phyloP scores from a whole-genome alignment of 2,113 vertebrate species.

The Xiphophorus couchianus region DNA sequence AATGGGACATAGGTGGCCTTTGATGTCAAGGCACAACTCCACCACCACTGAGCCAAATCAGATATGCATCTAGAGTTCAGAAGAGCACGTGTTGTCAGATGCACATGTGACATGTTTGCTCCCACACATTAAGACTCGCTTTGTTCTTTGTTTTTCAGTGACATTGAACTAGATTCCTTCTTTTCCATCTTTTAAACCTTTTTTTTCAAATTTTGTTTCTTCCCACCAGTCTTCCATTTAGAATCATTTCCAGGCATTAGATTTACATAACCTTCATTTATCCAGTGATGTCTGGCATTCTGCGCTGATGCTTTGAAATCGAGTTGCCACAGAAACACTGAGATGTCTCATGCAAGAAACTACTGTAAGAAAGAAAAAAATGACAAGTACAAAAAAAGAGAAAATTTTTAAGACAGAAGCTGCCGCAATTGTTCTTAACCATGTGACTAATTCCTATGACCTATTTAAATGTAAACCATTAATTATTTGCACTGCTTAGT shows the following conservation, averaged over 20 bases:
- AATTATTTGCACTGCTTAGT: constrained; percentile 29
- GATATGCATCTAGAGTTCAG: constrained; percentile 38
- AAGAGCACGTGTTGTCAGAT: not conserved
- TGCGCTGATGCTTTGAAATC: constrained; percentile 43
- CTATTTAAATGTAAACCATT: not conserved
- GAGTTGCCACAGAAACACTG: constrained; percentile 64
- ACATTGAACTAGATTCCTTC: constrained; percentile 1
- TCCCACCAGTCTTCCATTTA: constrained; percentile 53
- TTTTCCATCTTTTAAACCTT: not conserved
- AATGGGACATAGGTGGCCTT: constrained; percentile 59
- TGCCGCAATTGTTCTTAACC: constrained; percentile 21
- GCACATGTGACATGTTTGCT: not conserved
- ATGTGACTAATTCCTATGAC: constrained; percentile 6
- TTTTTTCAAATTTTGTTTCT: constrained; percentile 6
- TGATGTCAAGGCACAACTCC: constrained; percentile 51
- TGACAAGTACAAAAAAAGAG: constrained; percentile 13
- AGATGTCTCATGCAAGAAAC: constrained; percentile 13
- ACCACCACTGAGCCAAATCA: constrained; percentile 59
- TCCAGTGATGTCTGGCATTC: constrained; percentile 49
- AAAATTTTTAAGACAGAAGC: constrained; percentile 33
- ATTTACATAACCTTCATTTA: constrained; percentile 60
- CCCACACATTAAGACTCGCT: not conserved
- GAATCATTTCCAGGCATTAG: constrained; percentile 45
- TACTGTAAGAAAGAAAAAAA: not conserved
- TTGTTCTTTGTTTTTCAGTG: not conserved